phyloP scores from a whole-genome alignment of 2,113 vertebrate genomes.

The Trematomus loennbergii region DNA sequence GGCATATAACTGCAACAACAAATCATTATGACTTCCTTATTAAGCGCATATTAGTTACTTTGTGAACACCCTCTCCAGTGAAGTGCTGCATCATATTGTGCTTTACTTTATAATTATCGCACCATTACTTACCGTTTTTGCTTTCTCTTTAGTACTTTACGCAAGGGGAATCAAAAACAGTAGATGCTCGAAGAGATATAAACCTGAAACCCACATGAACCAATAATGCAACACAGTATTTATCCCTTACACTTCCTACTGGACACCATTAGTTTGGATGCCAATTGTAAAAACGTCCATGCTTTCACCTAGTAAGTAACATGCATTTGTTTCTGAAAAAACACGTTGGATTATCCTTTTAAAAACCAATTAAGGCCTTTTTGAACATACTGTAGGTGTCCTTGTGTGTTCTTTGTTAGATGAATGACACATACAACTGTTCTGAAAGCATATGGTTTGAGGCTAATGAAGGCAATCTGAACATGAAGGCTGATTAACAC shows the following conservation, averaged over 20 bases:
- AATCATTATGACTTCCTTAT: slow-evolving; percentile 19
- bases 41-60: slow-evolving; percentile 19
- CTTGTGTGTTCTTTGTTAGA: neutral
- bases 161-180: too few relatives aligned
- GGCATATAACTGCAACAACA: neutral
- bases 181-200: neutral
- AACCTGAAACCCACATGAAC: neutral
- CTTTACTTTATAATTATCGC: slow-evolving; percentile 15
- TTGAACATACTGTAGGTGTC: neutral
- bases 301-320: neutral
- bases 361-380: slow-evolving; percentile 3
- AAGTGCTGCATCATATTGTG: slow-evolving; percentile 8
- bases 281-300: neutral
- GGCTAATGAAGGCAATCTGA: neutral
- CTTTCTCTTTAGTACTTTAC: neutral
- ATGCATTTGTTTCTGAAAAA: neutral
- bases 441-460: neutral
- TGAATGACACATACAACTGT: neutral
- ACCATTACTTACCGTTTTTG: neutral
- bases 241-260: neutral
- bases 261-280: neutral
- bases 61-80: slow-evolving; percentile 2
- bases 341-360: neutral
- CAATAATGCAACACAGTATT: neutral
- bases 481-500: slow-evolving; percentile 10